A percentile compares a stretch with the other conserved stretches of the same genome.
These are phyloP conservation scores for Mythimna lalbum DNA, from an alignment of 2,888 invertebrate genomes.

Conservation along the genomic window DNA sequence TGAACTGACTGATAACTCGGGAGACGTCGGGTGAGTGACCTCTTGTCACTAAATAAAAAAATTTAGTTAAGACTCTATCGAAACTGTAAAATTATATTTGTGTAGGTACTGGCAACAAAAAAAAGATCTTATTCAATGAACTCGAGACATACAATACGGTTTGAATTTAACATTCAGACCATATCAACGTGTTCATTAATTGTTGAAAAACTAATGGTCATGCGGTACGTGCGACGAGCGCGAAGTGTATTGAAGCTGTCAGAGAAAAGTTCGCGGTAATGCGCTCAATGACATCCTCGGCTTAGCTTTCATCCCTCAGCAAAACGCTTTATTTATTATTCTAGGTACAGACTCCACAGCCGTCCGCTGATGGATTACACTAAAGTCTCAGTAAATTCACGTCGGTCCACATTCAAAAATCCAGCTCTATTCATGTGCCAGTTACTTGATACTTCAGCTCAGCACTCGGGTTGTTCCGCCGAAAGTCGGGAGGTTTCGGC, in stretches of 20 bases:
- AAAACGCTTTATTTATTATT: constrained; percentile 56
- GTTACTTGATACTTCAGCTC: constrained; percentile 56
- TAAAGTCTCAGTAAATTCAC: constrained; percentile 49
- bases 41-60: background rate
- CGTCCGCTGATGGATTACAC: constrained; percentile 56
- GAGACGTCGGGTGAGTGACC: background rate
- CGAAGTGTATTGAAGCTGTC: constrained; percentile 40
- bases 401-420: constrained; percentile 59
- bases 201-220: constrained; percentile 13
- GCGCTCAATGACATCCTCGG: constrained; percentile 42
- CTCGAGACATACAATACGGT: background rate
- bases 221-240: constrained; percentile 21
- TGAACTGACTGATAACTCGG: background rate
- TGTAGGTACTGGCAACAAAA: too few species aligned
- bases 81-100: background rate
- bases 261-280: constrained; percentile 47
- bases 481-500: constrained; percentile 73
- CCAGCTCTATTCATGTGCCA: constrained; percentile 47
- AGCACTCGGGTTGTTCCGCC: constrained; percentile 72
- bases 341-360: constrained; percentile 35
- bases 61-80: background rate
- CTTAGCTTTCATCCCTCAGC: constrained; percentile 28
- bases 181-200: constrained; percentile 17
- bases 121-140: background rate
- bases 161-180: constrained; percentile 9